Percentiles rank a stretch among this genome's conserved stretches.
Conservation (phyloP, 64 coral and sea anemone species). For the Porites lutea region DNA sequence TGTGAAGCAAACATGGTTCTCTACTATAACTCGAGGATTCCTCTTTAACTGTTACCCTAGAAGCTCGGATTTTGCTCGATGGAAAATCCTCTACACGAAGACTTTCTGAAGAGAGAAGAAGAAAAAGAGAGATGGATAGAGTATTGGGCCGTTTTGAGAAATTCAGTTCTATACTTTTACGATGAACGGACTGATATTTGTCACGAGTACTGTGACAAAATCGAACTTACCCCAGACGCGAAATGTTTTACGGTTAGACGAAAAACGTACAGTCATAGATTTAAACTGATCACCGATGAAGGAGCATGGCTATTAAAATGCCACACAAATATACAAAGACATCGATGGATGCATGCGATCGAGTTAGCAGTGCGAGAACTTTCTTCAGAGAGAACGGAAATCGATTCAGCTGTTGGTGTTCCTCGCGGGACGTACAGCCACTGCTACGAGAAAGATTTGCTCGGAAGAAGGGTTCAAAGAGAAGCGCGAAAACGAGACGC, state of each 20-base stretch:
- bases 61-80: background rate
- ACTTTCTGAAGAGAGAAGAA: slow-evolving; percentile 60
- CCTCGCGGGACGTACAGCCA: background rate
- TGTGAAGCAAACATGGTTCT: background rate
- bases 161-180: slow-evolving; percentile 53
- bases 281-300: slow-evolving; percentile 61
- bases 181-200: slow-evolving; percentile 40
- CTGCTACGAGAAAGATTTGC: slow-evolving; percentile 44
- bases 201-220: slow-evolving; percentile 69
- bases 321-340: slow-evolving; percentile 86
- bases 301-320: slow-evolving; percentile 75
- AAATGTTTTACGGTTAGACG: slow-evolving; percentile 76
- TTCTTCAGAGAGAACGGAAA: slow-evolving; percentile 22
- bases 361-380: slow-evolving; percentile 52
- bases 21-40: background rate
- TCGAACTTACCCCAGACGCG: slow-evolving; percentile 56
- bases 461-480: slow-evolving; percentile 20
- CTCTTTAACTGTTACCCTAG: background rate
- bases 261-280: slow-evolving; percentile 78
- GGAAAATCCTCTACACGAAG: slow-evolving; percentile 49
- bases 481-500: slow-evolving; percentile 1
- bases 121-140: slow-evolving; percentile 47
- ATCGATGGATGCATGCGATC: slow-evolving; percentile 94
- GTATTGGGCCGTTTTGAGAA: slow-evolving; percentile 47
- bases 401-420: background rate